Evolutionary conservation across 2,113 vertebrate species (phyloP).

Genomic region (Pica pica): DNA sequence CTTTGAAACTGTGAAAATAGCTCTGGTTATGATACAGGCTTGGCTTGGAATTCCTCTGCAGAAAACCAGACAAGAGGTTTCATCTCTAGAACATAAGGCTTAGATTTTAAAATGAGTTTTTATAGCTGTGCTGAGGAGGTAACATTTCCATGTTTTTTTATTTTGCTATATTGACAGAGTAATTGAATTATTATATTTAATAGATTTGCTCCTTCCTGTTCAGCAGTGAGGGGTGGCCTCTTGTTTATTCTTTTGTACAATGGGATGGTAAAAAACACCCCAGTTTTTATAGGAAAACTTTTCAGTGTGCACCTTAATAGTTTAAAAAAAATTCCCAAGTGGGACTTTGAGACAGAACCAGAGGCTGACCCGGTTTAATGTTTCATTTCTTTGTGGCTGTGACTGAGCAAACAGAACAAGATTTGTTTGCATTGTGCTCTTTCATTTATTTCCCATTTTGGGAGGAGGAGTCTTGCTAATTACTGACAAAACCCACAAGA

Average conservation of each 20-base stretch:
- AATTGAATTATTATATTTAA: not conserved
- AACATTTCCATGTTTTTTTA: not conserved
- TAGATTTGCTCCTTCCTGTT: not conserved
- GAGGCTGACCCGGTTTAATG: not conserved
- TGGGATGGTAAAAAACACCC: not conserved
- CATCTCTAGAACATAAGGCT: not conserved
- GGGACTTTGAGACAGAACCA: not conserved
- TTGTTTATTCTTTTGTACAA: not conserved
- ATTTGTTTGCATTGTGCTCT: not conserved
- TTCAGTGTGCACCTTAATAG: not conserved
- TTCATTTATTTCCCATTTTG: not conserved
- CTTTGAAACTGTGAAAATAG: not conserved
- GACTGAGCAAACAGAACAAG: not conserved
- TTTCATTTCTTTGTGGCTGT: not conserved
- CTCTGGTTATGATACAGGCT: not conserved
- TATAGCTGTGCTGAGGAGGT: not conserved
- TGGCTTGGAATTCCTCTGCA: not conserved
- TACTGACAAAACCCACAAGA: not conserved
- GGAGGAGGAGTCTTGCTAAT: not conserved
- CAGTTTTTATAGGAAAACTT: not conserved
- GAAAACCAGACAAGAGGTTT: not conserved
- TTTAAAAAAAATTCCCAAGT: not conserved
- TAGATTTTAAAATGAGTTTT: not conserved
- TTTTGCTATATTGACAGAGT: not conserved
- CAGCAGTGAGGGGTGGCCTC: not conserved